Evolutionary conservation across 2,797 vertebrate genomes (phyloP), one percentile per base, ranked within the genome.

Genomic region (Danionella dracula): DNA sequence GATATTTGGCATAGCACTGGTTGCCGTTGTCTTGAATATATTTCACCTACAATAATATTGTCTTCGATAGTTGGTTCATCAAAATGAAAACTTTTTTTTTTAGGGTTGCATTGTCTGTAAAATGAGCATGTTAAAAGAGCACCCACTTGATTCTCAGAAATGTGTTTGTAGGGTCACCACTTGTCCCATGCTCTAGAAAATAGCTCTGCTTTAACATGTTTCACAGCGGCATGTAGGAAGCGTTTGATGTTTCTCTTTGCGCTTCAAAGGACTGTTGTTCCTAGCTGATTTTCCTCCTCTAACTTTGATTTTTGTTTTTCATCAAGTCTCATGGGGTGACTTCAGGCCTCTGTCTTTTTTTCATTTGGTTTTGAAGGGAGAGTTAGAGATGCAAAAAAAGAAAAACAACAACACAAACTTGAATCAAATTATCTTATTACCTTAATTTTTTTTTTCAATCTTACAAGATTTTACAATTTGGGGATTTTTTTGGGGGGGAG

Each of bases 161-260:
- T 16, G 40, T 16, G 15, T 48, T 15, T 55, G 9, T 58, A 34
- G 40, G 61, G 62, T 62, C 56, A 19, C 8, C 16, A 49, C 31
- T 20, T 46, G 27, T 45, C 27, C 37, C 54, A 31, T 66, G 46
- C 9, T 54, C 62, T 60, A 60, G 55, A 71, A 66, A 66, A 51
- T 37, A 45, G 12, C 17, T 17, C 9, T 23, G 23, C 23, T 54
- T 70, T 62, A 12, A 42, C 27, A 60, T 15, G 13, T 70, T 66
- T 53, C 12, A 45, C 8, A 41, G 23, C 21, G 23, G 21, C 48
- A 34, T 62, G 51, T 35, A 46, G 15, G 46, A 71, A 67, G 42
- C 21, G 44, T 68, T 73, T 68, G 51, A 68, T 57, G 44, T 37
- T 37, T 58, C 29, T 45, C 21, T 45, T 13, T 4, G 32, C 20